phyloP scores from a whole-genome alignment of 2,113 vertebrate genomes.

The Gnathonemus longibarbis region DNA sequence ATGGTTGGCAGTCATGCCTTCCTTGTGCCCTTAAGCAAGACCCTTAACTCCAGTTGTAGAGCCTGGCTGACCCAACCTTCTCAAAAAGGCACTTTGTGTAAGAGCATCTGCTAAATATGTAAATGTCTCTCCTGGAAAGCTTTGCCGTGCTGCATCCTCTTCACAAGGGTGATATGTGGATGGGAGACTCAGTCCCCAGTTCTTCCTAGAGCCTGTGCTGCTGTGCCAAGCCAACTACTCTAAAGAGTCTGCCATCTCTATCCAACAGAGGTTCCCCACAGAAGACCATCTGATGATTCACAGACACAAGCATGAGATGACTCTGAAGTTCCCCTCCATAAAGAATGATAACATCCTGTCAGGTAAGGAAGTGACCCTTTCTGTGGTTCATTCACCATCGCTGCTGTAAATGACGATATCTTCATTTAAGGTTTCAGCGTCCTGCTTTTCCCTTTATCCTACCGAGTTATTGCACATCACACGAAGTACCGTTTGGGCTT shows the following conservation, averaged over 20 bases:
- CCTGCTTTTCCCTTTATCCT: not conserved
- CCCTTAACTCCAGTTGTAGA: not conserved
- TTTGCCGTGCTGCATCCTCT: not conserved
- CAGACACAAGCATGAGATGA: constrained; percentile 99
- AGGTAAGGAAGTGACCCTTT: constrained; percentile 67
- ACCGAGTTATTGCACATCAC: not conserved
- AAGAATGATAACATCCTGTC: constrained; percentile 98
- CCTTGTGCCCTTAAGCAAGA: not conserved
- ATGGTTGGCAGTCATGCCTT: not conserved
- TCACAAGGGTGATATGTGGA: not conserved
- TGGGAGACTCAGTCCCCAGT: not conserved
- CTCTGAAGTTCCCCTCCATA: constrained; percentile 97
- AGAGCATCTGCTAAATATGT: not conserved
- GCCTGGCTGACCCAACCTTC: not conserved
- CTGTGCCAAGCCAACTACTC: not conserved
- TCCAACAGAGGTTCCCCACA: constrained; percentile 86
- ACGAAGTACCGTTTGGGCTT: not conserved
- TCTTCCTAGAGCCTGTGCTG: not conserved
- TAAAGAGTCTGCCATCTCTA: constrained; percentile 17
- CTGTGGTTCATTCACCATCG: not conserved
- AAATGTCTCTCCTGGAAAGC: not conserved
- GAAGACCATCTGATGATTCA: constrained; percentile 99
- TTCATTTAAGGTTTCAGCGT: not conserved
- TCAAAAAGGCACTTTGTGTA: not conserved
- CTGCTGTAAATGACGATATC: not conserved